phyloP scores from a whole-genome alignment of 1,140 invertebrate species.

The Micrasema minimum region DNA sequence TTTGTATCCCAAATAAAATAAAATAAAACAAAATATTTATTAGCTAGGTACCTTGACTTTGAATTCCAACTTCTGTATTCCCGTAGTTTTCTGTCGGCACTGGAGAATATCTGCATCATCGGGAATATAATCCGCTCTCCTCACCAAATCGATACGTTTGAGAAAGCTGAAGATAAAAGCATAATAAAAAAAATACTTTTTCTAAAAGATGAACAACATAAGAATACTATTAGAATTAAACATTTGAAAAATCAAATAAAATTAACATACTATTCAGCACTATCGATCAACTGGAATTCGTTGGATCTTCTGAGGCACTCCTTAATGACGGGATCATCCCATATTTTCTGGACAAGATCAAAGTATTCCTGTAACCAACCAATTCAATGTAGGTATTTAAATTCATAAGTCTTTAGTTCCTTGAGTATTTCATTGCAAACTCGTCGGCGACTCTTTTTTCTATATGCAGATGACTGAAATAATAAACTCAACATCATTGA shows the following conservation, averaged over 20 bases:
- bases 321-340: constrained; percentile 76
- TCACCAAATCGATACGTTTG: constrained; percentile 71
- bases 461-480: no score
- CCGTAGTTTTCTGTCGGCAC: constrained; percentile 75
- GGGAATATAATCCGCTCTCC: constrained; percentile 71
- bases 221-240: background rate
- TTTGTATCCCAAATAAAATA: no score
- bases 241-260: constrained; percentile 1
- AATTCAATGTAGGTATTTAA: no score
- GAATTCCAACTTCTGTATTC: constrained; percentile 80
- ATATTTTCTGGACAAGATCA: constrained; percentile 70
- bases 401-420: no score
- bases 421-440: no score
- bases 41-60: constrained; percentile 69
- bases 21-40: no score
- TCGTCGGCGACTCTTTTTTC: no score
- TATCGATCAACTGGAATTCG: constrained; percentile 84
- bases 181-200: constrained; percentile 48
- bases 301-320: constrained; percentile 77
- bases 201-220: background rate
- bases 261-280: constrained; percentile 77
- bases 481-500: constrained; percentile 37
- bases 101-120: constrained; percentile 77
- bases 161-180: constrained; percentile 69
- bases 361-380: constrained; percentile 74